phyloP scores from a whole-genome alignment of 2,113 vertebrate species.

The Lynx canadensis region DNA sequence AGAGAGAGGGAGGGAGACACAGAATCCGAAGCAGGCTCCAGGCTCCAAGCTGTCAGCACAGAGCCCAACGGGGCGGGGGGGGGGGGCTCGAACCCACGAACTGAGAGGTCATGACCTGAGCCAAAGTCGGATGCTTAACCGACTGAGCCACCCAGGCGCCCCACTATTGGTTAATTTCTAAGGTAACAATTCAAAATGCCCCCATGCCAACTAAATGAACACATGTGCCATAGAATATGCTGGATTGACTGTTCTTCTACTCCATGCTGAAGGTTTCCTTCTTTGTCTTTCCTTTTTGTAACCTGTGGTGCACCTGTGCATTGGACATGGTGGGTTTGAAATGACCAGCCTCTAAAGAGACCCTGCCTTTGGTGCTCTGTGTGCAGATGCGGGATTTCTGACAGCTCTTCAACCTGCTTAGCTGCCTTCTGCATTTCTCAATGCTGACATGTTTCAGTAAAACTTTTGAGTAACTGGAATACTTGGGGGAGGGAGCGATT shows the following conservation, averaged over 20 bases:
- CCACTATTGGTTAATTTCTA: background rate
- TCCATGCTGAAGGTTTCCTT: background rate
- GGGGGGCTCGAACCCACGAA: no score
- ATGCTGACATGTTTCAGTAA: constrained; percentile 51
- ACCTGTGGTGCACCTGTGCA: background rate
- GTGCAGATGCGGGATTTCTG: background rate
- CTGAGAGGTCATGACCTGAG: no score
- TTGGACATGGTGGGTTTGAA: background rate
- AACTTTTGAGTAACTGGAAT: constrained; percentile 58
- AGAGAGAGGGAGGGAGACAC: no score
- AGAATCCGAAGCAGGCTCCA: no score
- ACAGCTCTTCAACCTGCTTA: background rate
- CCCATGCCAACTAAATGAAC: background rate
- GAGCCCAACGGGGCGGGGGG: no score
- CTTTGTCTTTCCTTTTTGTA: background rate
- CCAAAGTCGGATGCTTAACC: no score
- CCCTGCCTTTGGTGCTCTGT: background rate
- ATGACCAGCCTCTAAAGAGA: background rate
- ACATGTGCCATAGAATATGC: no score
- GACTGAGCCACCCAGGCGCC: no score
- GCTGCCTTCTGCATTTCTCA: constrained; percentile 57
- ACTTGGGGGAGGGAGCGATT: constrained; percentile 1
- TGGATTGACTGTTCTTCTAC: background rate
- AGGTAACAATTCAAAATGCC: background rate
- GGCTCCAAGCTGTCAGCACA: no score